Evolutionary conservation across 2,797 vertebrate species (phyloP).

Genomic region (Sylvilagus floridanus): DNA sequence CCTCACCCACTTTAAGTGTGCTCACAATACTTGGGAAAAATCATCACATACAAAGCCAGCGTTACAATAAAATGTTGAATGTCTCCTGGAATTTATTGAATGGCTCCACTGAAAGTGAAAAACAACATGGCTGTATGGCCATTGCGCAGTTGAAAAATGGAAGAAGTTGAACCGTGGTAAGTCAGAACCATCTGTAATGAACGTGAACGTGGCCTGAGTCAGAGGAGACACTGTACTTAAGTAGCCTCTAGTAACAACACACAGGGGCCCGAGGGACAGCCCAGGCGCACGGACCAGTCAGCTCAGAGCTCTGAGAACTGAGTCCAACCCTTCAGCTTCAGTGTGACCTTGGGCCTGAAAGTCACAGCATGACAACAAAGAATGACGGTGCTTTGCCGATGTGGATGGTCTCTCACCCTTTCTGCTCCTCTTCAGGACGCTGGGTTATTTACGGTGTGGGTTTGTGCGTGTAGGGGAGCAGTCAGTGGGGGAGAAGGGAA

Average conservation of each 20-base stretch:
- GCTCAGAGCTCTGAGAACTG: neutral
- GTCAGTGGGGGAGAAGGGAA: neutral
- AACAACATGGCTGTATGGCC: too few species aligned
- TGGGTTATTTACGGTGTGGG: neutral
- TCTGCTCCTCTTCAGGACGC: neutral
- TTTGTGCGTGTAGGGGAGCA: neutral
- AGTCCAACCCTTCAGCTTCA: too few species aligned
- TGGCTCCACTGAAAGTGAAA: too few species aligned
- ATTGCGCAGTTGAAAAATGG: too few species aligned
- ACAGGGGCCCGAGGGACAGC: neutral
- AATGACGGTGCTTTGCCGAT: neutral
- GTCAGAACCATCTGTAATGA: too few species aligned
- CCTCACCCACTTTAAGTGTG: too few species aligned
- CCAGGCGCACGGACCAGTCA: neutral
- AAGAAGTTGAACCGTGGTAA: too few species aligned
- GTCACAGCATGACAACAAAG: too few species aligned
- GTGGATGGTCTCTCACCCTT: neutral
- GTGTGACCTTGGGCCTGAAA: neutral
- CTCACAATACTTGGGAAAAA: too few species aligned
- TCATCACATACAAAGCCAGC: too few species aligned
- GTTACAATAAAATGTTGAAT: too few species aligned
- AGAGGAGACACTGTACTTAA: neutral
- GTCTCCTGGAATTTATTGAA: too few species aligned
- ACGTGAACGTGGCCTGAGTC: neutral
- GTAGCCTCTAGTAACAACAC: neutral